A percentile compares a stretch with the other conserved stretches of the same genome.
phyloP scores from a whole-genome alignment of 2,797 vertebrate genomes.

The Clarias fuscus region DNA sequence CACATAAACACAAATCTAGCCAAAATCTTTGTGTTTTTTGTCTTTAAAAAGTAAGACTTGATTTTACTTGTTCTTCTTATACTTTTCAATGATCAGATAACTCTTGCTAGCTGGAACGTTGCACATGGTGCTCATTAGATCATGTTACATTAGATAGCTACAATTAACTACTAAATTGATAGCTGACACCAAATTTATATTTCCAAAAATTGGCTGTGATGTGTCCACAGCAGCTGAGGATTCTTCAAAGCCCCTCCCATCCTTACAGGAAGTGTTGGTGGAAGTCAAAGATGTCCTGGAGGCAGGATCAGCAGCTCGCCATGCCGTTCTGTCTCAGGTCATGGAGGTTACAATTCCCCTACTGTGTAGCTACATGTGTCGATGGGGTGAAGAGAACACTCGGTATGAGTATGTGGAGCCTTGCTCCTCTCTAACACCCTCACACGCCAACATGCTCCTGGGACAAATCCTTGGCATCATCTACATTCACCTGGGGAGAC shows the following conservation, averaged over 20 bases:
- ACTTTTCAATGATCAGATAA: neutral
- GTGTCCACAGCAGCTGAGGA: constrained; percentile 77
- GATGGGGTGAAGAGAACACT: constrained; percentile 82
- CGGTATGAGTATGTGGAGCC: constrained; percentile 68
- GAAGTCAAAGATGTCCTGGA: constrained; percentile 85
- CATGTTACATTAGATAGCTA: neutral
- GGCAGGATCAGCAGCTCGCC: constrained; percentile 79
- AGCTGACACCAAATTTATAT: neutral
- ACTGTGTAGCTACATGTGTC: constrained; percentile 90
- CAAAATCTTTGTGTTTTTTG: neutral
- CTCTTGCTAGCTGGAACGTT: neutral
- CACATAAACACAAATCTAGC: neutral
- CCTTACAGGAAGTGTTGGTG: constrained; percentile 80
- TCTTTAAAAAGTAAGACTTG: neutral
- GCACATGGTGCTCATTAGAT: neutral
- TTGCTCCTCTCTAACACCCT: constrained; percentile 80
- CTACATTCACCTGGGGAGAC: constrained; percentile 86
- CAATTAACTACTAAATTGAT: neutral
- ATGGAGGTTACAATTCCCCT: constrained; percentile 85
- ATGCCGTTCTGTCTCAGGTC: constrained; percentile 84
- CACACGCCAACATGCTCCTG: constrained; percentile 85
- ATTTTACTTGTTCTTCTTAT: neutral
- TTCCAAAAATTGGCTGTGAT: constrained; percentile 69
- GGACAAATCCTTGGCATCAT: constrained; percentile 89
- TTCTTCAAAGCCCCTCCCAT: constrained; percentile 82